phyloP scores from a whole-genome alignment of 1,140 invertebrate species.

The Drosophila saltans region DNA sequence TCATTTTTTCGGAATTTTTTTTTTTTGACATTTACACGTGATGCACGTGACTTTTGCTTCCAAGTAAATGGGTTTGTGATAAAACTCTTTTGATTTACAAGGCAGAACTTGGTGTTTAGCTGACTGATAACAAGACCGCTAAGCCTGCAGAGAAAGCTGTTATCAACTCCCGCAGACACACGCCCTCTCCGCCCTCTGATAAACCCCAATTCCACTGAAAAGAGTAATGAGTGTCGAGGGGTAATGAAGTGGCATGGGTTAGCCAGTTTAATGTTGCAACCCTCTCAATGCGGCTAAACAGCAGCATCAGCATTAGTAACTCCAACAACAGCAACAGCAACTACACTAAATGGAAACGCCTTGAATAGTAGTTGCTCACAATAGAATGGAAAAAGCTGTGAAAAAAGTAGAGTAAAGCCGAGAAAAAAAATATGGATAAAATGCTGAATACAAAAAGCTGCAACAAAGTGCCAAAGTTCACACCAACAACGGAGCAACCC shows the following conservation, averaged over 20 bases:
- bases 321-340: conserved; percentile 49
- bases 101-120: conserved; percentile 5
- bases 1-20: background rate
- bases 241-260: conserved; percentile 15
- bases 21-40: conserved; percentile 58
- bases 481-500: conserved; percentile 56
- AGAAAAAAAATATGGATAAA: conserved; percentile 27
- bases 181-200: background rate
- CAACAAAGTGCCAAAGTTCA: conserved; percentile 74
- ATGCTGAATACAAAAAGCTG: conserved; percentile 44
- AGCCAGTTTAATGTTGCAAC: conserved; percentile 24
- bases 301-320: conserved; percentile 47
- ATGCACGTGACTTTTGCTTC: conserved; percentile 30
- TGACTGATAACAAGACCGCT: conserved; percentile 57
- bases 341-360: conserved; percentile 37
- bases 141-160: conserved; percentile 57
- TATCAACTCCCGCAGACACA: conserved; percentile 51
- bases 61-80: conserved; percentile 51
- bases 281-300: conserved; percentile 17
- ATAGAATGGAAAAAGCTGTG: conserved; percentile 15
- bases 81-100: conserved; percentile 30
- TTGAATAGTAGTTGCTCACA: conserved; percentile 36
- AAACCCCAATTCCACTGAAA: conserved; percentile 15
- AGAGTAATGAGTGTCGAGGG: conserved; percentile 29
- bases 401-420: conserved; percentile 44